phyloP scores from a whole-genome alignment of 2,113 vertebrate genomes.

The Peromyscus polionotus region DNA sequence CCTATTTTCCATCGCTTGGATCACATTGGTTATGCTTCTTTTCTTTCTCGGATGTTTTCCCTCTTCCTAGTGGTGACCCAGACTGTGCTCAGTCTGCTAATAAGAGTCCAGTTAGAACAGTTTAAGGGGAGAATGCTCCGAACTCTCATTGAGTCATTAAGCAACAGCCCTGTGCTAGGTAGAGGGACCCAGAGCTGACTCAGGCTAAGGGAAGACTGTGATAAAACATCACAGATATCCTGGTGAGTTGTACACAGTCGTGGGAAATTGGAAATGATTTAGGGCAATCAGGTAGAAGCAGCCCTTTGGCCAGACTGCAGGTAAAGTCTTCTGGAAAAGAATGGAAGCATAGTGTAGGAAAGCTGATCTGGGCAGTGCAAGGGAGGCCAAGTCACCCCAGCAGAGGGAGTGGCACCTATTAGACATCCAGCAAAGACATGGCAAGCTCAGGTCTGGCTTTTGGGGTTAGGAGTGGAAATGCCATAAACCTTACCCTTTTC shows the following conservation, averaged over 20 bases:
- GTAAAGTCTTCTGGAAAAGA: background rate
- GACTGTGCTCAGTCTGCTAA: slow-evolving; percentile 54
- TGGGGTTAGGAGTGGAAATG: background rate
- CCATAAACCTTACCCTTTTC: slow-evolving; percentile 2
- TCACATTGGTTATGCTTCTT: slow-evolving; percentile 75
- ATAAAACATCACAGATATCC: background rate
- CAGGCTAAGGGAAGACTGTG: background rate
- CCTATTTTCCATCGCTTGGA: slow-evolving; percentile 66
- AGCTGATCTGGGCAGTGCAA: background rate
- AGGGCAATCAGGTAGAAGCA: background rate
- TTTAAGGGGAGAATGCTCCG: slow-evolving; percentile 49
- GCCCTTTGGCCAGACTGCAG: background rate
- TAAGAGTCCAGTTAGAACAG: slow-evolving; percentile 56
- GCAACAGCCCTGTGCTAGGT: background rate
- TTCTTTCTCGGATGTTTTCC: slow-evolving; percentile 65
- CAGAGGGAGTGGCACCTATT: background rate
- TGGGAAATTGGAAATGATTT: slow-evolving; percentile 39
- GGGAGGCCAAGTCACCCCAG: background rate
- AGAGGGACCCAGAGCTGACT: slow-evolving; percentile 33
- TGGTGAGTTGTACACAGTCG: background rate
- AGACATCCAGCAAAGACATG: slow-evolving; percentile 32
- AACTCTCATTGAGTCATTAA: slow-evolving; percentile 48
- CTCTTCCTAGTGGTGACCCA: slow-evolving; percentile 48
- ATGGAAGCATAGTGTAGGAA: background rate
- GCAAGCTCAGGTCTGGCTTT: slow-evolving; percentile 4